Conservation (phyloP, 2,888 invertebrate species). For the Boloria euphrosyne region DNA sequence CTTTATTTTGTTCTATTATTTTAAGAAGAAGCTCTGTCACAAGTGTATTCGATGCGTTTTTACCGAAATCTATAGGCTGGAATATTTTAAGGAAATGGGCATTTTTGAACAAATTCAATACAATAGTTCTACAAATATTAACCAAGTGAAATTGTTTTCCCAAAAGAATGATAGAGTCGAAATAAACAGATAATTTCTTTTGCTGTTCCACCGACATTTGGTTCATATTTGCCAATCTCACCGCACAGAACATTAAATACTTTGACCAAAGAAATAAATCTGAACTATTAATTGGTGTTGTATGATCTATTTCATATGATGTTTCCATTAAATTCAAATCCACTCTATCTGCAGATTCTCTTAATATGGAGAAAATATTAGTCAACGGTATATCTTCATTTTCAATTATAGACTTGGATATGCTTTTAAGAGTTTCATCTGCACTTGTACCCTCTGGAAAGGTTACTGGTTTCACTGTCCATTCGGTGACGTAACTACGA, state of each 20-base stretch:
- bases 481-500: constrained; percentile 76
- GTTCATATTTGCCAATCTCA: constrained; percentile 61
- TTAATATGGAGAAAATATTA: constrained; percentile 58
- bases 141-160: constrained; percentile 60
- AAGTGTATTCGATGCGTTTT: constrained; percentile 52
- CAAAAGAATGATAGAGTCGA: constrained; percentile 59
- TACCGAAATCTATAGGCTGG: constrained; percentile 60
- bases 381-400: constrained; percentile 55
- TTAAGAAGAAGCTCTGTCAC: constrained; percentile 66
- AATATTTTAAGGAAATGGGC: constrained; percentile 67
- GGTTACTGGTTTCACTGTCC: constrained; percentile 64
- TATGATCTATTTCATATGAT: constrained; percentile 53
- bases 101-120: constrained; percentile 65
- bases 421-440: constrained; percentile 57
- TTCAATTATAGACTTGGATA: constrained; percentile 70
- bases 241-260: constrained; percentile 66
- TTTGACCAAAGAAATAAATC: constrained; percentile 70
- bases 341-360: constrained; percentile 50
- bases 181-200: constrained; percentile 57
- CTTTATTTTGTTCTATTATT: constrained; percentile 55
- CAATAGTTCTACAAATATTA: constrained; percentile 58
- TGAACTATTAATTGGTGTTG: constrained; percentile 56
- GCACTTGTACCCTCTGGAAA: constrained; percentile 59
- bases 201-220: constrained; percentile 54
- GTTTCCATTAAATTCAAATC: constrained; percentile 52